Conservation (phyloP, 1,140 invertebrate genomes). For the Pseudomyrmex dendroicus region DNA sequence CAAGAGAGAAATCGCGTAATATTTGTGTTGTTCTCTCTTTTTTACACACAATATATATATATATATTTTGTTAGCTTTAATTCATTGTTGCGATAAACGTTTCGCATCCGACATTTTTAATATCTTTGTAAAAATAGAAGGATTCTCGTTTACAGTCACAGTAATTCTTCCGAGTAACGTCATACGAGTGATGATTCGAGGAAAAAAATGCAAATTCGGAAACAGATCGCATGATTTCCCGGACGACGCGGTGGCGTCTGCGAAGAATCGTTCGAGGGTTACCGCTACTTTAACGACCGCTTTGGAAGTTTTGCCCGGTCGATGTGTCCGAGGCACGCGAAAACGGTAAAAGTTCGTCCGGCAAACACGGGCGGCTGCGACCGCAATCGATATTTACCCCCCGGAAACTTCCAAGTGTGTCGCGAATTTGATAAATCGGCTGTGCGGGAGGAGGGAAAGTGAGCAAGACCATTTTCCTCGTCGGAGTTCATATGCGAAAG, state of each 20-base stretch:
- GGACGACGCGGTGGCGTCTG: not conserved
- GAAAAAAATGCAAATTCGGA: conserved; percentile 32
- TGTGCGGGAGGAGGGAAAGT: not conserved
- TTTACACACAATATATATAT: too few species aligned
- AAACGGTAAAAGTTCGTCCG: conserved; percentile 54
- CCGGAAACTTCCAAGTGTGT: conserved; percentile 54
- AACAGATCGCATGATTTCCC: conserved; percentile 34
- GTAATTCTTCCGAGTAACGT: not conserved
- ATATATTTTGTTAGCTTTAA: not conserved
- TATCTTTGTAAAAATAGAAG: not conserved
- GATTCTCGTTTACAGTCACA: not conserved
- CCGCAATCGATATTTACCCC: conserved; percentile 66
- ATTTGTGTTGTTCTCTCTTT: too few species aligned
- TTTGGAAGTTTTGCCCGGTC: conserved; percentile 35
- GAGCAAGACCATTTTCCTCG: conserved; percentile 27
- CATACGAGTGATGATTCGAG: not conserved
- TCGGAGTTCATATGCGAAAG: not conserved
- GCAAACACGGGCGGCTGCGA: conserved; percentile 21
- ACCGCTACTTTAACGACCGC: conserved; percentile 57
- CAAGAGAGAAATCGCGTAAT: not conserved
- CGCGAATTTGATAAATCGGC: conserved; percentile 49
- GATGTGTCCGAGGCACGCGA: conserved; percentile 65
- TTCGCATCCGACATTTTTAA: not conserved
- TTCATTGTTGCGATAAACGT: conserved; percentile 1
- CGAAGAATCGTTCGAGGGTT: conserved; percentile 48